Base-by-base conservation (phyloP, 2,113 vertebrate species). In the Mobula hypostoma region DNA sequence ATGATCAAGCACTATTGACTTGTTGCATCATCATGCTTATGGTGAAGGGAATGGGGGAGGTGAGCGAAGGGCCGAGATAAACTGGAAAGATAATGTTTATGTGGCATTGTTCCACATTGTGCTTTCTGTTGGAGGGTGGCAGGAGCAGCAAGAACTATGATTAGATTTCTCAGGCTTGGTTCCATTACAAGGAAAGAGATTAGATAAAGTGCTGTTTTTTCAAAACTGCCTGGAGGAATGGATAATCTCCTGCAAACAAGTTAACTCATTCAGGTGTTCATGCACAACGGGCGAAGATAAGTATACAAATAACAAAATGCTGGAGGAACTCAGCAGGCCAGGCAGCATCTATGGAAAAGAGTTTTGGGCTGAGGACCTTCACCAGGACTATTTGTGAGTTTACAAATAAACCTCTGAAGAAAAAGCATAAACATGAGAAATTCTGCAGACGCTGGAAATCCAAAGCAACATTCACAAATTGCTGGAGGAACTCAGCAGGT, bases 161-260 rank as follows among this genome's bases (percentile, higher is more conserved):
- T 63, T n/a, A 88, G 85, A 29, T n/a, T n/a, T 90, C n/a, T 32
- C 29, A 90, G 15, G 6, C n/a, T 90, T 66, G 27, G 32, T 90
- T 32, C 56, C 82, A 85, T 85, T 85, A 85, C 27, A 58, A n/a
- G 61, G 12, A 90, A 5, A 19, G 61, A 90, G 85, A 90, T 90
- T 90, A 66, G 85, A 66, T 90, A 90, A 68, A 63, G 66, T 2
- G 0, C 61, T 7, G 14, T n/a, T 88, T 88, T 61, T 85, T 27
- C 1, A 48, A 48, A 87, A n/a, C 5, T 63, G 61, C 48, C 61
- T 24, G 15, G 17, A 32, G 12, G 61, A 5, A 36, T 66, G 61
- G 85, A 90, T 90, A 66, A 90, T 66, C 61, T 90, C 85, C 63
- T 90, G 29, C n/a, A 90, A 90, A 63, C 61, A 90, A 88, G 58